Evolutionary conservation across 2,888 invertebrate genomes (phyloP), one percentile per base, ranked within the genome.

Genomic region (Chaetoderma sp.): DNA sequence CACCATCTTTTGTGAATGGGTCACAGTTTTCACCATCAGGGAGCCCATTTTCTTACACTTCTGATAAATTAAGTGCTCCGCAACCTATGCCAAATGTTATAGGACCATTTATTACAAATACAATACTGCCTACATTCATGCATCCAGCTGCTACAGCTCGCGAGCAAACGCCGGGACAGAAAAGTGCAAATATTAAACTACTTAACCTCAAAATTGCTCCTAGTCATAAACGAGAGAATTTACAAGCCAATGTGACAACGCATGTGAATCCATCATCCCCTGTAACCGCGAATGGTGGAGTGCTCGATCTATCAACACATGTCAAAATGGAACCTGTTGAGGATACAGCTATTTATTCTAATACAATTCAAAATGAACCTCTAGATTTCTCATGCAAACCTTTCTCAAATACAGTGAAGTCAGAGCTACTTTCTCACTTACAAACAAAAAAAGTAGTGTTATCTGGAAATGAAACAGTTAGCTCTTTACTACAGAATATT

Each of bases 61-160:
- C 23, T 16, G 52, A 52, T 13, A 3, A 2, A 3, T 52, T 32
- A 8, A 16, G 13, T 52, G 28, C 52, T 18, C 52, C 23, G 3
- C n/a, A n/a, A n/a, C 52, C 52, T 10, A 75, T 76, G 74, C 77
- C 78, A 6, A 76, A 78, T 36, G 75, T 77, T 58, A 78, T 80
- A 71, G 82, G 80, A 23, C 82, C 80, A 18, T 82, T 82, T 60
- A 75, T 82, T n/a, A 77, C 76, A 25, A 73, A 75, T 60, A 69
- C 73, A 10, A 56, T 60, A 32, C 66, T 64, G 56, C 70, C 74
- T 1, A 71, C 69, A 5, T 75, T 68, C 50, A 65, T 64, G 68
- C 64, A 65, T 70, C 25, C 62, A 67, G 30, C 61, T 50, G n/a
- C 49, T 67, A 6, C 59, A 56, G 18, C 27, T 60, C 30, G 54